Evolutionary conservation across 64 coral and sea anemone genomes (phyloP).

Genomic region (Montipora cactus): DNA sequence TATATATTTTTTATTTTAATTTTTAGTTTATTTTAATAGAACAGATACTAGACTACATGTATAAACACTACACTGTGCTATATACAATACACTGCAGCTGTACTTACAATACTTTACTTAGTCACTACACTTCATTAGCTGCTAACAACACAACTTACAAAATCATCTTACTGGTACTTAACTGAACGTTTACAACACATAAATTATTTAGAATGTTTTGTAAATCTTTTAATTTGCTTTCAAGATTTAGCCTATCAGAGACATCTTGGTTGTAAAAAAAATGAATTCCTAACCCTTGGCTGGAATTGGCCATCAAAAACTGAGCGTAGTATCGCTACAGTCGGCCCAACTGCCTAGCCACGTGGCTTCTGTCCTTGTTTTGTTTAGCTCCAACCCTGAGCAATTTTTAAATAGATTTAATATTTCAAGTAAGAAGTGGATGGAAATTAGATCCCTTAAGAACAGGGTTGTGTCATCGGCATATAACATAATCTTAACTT

Average conservation of each 20-base stretch:
- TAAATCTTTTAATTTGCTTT: slow-evolving; percentile 7
- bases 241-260: not conserved
- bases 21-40: too few species aligned
- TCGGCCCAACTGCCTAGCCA: not conserved
- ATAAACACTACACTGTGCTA: too few species aligned
- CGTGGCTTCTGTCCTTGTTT: not conserved
- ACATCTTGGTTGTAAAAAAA: not conserved
- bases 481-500: not conserved
- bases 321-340: not conserved
- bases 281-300: not conserved
- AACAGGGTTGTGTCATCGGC: not conserved
- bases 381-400: not conserved
- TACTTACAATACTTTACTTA: too few species aligned
- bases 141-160: too few species aligned
- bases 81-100: too few species aligned
- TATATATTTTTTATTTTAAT: too few species aligned
- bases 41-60: too few species aligned
- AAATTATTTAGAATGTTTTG: not conserved
- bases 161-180: too few species aligned
- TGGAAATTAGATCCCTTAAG: not conserved
- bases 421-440: not conserved
- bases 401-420: not conserved
- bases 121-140: too few species aligned
- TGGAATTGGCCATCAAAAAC: not conserved
- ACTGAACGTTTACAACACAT: too few species aligned